A percentile compares a stretch with the other conserved stretches of the same genome.
These are phyloP conservation scores for Drosophila flavopinicola DNA, from an alignment of 2,888 invertebrate genomes.

Conservation along the genomic window DNA sequence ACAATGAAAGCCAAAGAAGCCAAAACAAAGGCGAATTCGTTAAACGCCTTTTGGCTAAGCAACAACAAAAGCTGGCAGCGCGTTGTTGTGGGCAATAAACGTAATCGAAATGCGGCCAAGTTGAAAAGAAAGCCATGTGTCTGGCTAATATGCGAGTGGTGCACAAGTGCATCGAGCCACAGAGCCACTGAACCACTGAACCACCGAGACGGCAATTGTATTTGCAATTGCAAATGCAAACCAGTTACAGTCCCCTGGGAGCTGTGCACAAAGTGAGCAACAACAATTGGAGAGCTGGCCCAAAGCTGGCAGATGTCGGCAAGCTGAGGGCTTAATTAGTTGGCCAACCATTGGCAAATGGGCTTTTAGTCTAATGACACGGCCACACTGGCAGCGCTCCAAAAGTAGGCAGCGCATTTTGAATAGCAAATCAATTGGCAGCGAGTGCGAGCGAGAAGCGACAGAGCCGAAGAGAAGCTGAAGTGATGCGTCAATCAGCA, in stretches of 20 bases:
- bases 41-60: conserved; percentile 59
- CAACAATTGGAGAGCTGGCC: conserved; percentile 40
- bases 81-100: conserved; percentile 51
- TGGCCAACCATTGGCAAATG: conserved; percentile 28
- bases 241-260: conserved; percentile 50
- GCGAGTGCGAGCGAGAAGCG: not conserved
- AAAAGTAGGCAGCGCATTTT: conserved; percentile 7
- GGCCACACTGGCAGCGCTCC: not conserved
- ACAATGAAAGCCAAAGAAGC: no score
- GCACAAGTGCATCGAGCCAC: no score
- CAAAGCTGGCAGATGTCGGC: conserved; percentile 49
- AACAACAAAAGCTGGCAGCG: conserved; percentile 60
- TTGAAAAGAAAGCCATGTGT: conserved; percentile 10
- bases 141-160: conserved; percentile 58
- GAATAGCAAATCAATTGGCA: not conserved
- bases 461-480: not conserved
- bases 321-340: conserved; percentile 57
- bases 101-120: conserved; percentile 57
- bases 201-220: conserved; percentile 5
- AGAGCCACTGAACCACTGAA: not conserved
- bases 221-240: conserved; percentile 11
- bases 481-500: not conserved
- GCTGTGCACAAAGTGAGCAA: conserved; percentile 57
- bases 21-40: conserved; percentile 21
- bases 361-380: conserved; percentile 75